Percentiles rank a stretch among this genome's conserved stretches.
Evolutionary conservation across 2,888 invertebrate species (phyloP).

Genomic region (Drosophila anomelani): DNA sequence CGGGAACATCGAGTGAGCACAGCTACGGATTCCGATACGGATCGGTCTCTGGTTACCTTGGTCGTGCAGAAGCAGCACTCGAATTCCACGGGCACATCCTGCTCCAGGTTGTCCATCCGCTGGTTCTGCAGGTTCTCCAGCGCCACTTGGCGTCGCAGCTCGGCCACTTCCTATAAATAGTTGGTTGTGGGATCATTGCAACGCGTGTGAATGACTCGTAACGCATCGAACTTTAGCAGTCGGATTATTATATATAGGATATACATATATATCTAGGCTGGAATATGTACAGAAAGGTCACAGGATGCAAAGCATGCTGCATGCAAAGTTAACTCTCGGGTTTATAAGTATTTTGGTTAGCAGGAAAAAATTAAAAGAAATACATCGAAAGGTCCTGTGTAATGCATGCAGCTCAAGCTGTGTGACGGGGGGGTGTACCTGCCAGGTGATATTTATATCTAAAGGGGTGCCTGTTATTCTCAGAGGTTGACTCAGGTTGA

Average conservation of each 20-base stretch:
- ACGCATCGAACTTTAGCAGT: constrained; percentile 50
- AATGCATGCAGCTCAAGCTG: constrained; percentile 29
- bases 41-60: constrained; percentile 87
- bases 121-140: constrained; percentile 85
- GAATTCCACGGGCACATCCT: constrained; percentile 97
- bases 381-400: constrained; percentile 1
- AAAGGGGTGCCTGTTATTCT: not conserved
- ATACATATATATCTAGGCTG: constrained; percentile 12
- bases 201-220: constrained; percentile 55
- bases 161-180: constrained; percentile 85
- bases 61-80: constrained; percentile 99
- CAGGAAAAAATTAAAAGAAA: constrained; percentile 3
- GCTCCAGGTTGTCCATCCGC: constrained; percentile 88
- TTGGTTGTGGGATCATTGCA: constrained; percentile 60
- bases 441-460: not conserved
- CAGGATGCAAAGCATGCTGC: constrained; percentile 31
- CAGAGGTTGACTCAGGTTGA: not conserved
- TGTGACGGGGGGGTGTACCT: constrained; percentile 15
- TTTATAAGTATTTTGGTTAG: constrained; percentile 23
- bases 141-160: constrained; percentile 85
- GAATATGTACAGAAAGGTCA: constrained; percentile 23
- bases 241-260: constrained; percentile 15
- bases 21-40: constrained; percentile 12
- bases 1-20: constrained; percentile 31
- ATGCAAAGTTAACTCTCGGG: constrained; percentile 21